These are phyloP conservation scores for Babylonia areolata DNA, from an alignment of 1,140 invertebrate species.

Conservation along the genomic window DNA sequence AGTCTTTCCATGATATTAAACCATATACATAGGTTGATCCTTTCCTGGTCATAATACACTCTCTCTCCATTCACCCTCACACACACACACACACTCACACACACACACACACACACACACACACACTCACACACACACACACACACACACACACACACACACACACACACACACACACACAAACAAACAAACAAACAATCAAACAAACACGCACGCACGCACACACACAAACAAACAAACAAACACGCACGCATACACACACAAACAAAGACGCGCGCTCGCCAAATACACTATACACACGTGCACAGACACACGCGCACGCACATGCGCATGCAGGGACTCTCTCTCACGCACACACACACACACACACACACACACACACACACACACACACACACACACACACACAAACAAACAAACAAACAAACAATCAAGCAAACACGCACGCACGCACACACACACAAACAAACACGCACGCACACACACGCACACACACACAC, in stretches of 20 bases:
- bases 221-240: not conserved
- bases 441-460: not conserved
- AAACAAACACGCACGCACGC: not conserved
- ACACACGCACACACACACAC: not conserved
- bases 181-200: not conserved
- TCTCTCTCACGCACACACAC: not conserved
- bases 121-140: no score
- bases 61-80: no score
- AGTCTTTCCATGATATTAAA: no score
- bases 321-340: not conserved
- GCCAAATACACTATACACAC: not conserved
- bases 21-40: no score
- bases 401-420: not conserved
- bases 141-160: not conserved
- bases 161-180: not conserved
- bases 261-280: no score
- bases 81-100: no score
- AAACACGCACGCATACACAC: not conserved
- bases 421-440: not conserved
- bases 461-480: not conserved
- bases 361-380: not conserved
- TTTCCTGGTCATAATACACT: no score
- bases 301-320: not conserved
- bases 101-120: no score
- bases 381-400: constrained; percentile 11